Conservation (phyloP, 2,888 invertebrate species). For the Hirtodrosophila trivittata region DNA sequence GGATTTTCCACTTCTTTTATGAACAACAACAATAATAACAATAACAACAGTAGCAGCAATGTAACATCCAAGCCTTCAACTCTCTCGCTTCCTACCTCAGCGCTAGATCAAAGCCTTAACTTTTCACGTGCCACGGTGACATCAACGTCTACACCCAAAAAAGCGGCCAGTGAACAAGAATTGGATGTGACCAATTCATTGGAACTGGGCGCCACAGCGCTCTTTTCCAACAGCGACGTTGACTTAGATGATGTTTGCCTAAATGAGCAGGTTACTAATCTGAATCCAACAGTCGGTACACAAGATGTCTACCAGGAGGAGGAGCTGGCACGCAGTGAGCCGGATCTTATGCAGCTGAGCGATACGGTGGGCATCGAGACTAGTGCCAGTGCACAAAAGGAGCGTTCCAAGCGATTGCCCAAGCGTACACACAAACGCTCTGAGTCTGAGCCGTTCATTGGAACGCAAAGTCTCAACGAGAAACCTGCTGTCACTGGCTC, state of each 20-base stretch:
- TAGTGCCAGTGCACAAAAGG: constrained; percentile 44
- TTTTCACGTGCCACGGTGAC: constrained; percentile 45
- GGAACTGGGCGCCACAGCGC: constrained; percentile 89
- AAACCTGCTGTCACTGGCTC: constrained; percentile 26
- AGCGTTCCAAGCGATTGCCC: constrained; percentile 55
- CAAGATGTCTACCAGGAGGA: constrained; percentile 78
- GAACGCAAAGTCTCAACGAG: constrained; percentile 70
- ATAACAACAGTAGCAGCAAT: constrained; percentile 30
- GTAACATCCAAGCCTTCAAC: constrained; percentile 60
- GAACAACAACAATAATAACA: constrained; percentile 46
- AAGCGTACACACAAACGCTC: constrained; percentile 83
- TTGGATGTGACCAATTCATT: constrained; percentile 81
- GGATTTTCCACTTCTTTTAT: constrained; percentile 12
- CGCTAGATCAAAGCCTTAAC: constrained; percentile 62
- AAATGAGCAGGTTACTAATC: constrained; percentile 88
- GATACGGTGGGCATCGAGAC: constrained; percentile 41
- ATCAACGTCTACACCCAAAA: constrained; percentile 74
- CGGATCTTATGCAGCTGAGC: constrained; percentile 76
- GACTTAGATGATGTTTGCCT: constrained; percentile 92
- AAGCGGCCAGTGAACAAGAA: constrained; percentile 64
- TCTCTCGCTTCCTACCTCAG: constrained; percentile 27
- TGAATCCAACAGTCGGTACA: constrained; percentile 38
- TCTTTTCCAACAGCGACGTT: constrained; percentile 94
- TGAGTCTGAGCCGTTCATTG: constrained; percentile 82
- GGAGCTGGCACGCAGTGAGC: constrained; percentile 83